These are phyloP conservation scores for Nematolebias whitei DNA, from an alignment of 2,113 vertebrate genomes.

Conservation along the genomic window DNA sequence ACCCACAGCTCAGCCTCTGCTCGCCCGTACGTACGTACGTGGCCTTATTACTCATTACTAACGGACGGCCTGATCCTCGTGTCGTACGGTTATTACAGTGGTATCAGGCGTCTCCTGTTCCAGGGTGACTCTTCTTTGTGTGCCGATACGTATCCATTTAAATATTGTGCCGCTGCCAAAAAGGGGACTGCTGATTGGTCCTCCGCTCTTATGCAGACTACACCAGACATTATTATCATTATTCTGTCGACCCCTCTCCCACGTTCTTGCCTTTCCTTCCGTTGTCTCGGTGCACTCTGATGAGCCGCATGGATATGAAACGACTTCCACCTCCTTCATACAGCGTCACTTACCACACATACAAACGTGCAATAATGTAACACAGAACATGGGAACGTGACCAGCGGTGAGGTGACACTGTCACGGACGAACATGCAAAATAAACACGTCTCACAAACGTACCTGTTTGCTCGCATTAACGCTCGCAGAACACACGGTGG, in stretches of 20 bases:
- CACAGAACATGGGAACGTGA: neutral
- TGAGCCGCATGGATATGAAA: constrained; percentile 37
- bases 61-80: constrained; percentile 70
- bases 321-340: constrained; percentile 52
- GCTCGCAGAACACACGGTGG: constrained; percentile 37
- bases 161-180: too few relatives aligned
- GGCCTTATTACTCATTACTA: constrained; percentile 69
- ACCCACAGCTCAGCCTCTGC: constrained; percentile 21
- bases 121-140: constrained; percentile 48
- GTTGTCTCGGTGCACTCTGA: too few relatives aligned
- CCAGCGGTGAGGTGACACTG: constrained; percentile 45
- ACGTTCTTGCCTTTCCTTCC: too few relatives aligned
- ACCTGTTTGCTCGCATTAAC: too few relatives aligned
- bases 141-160: constrained; percentile 69
- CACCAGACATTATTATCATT: too few relatives aligned
- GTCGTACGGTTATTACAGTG: constrained; percentile 40
- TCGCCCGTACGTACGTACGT: constrained; percentile 17
- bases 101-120: neutral
- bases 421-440: constrained; percentile 19
- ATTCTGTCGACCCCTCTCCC: constrained; percentile 40
- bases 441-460: constrained; percentile 22
- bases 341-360: constrained; percentile 46
- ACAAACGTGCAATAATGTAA: constrained; percentile 12
- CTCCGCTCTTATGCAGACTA: constrained; percentile 32
- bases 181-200: constrained; percentile 62